Percentiles rank a stretch among this genome's conserved stretches.
Conservation (phyloP, 2,797 vertebrate species). For the Rhodeus uyekii region DNA sequence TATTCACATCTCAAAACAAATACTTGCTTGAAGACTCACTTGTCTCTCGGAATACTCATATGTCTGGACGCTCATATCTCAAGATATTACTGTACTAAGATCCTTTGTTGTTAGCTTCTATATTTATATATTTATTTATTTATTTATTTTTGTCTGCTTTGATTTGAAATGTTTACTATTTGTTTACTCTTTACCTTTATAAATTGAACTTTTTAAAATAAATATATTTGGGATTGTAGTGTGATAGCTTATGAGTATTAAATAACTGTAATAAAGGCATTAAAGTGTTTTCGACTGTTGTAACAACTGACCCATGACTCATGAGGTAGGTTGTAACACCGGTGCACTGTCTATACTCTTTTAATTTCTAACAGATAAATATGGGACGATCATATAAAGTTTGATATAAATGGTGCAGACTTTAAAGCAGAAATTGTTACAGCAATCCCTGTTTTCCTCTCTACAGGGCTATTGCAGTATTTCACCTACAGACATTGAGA, state of each 20-base stretch:
- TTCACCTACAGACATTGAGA: not conserved
- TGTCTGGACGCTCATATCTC: too few relatives aligned
- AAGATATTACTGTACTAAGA: too few relatives aligned
- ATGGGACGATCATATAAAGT: not conserved
- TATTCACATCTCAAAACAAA: too few relatives aligned
- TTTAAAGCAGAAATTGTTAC: not conserved
- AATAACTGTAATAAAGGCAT: too few relatives aligned
- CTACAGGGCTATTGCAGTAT: not conserved
- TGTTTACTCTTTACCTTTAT: not conserved
- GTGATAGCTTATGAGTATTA: too few relatives aligned
- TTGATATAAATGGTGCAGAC: not conserved
- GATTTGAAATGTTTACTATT: not conserved
- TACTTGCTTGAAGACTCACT: too few relatives aligned
- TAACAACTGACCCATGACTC: not conserved
- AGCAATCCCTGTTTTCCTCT: not conserved
- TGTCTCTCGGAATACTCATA: too few relatives aligned
- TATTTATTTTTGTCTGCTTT: not conserved
- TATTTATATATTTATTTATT: too few relatives aligned
- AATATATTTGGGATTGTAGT: not conserved
- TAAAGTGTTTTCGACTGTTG: not conserved
- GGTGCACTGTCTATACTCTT: not conserved
- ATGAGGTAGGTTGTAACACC: too few relatives aligned
- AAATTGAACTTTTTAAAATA: not conserved
- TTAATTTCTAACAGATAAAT: not conserved
- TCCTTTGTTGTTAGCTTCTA: too few relatives aligned